Percentiles rank a stretch among this genome's conserved stretches.
phyloP scores from a whole-genome alignment of 2,888 invertebrate species.

The Meta bourneti region DNA sequence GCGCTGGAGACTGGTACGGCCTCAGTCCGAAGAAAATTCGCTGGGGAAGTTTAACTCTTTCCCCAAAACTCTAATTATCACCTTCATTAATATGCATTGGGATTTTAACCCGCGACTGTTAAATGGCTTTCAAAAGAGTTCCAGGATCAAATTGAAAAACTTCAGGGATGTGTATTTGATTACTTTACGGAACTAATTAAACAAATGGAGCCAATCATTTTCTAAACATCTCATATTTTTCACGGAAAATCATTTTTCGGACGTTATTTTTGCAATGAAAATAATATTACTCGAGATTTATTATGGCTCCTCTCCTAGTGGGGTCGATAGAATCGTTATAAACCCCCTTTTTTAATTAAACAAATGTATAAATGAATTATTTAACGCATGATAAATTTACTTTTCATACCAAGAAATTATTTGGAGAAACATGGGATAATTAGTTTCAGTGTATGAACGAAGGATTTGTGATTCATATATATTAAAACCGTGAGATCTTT shows the following conservation, averaged over 20 bases:
- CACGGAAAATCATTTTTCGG: conserved; percentile 17
- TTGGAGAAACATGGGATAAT: too few species aligned
- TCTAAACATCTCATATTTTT: conserved; percentile 22
- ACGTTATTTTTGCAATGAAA: conserved; percentile 31
- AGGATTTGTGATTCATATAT: too few species aligned
- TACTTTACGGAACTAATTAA: conserved; percentile 75
- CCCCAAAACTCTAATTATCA: conserved; percentile 71
- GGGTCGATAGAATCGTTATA: neutral
- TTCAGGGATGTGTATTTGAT: conserved; percentile 69
- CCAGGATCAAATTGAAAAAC: conserved; percentile 72
- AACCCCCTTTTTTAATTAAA: neutral
- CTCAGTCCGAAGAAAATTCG: conserved; percentile 9
- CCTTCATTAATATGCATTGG: conserved; percentile 75
- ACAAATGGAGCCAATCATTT: conserved; percentile 51
- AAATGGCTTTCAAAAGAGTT: conserved; percentile 62
- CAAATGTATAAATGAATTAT: neutral
- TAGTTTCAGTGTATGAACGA: too few species aligned
- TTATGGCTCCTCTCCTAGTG: neutral
- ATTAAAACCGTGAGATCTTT: too few species aligned
- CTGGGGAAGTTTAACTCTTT: conserved; percentile 26
- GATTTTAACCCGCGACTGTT: conserved; percentile 59
- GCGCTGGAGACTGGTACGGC: conserved; percentile 21
- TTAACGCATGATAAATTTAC: neutral
- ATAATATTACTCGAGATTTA: conserved; percentile 24
- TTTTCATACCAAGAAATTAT: too few species aligned